Conservation (phyloP, 1,140 invertebrate genomes). For the Drosophila biarmipes region DNA sequence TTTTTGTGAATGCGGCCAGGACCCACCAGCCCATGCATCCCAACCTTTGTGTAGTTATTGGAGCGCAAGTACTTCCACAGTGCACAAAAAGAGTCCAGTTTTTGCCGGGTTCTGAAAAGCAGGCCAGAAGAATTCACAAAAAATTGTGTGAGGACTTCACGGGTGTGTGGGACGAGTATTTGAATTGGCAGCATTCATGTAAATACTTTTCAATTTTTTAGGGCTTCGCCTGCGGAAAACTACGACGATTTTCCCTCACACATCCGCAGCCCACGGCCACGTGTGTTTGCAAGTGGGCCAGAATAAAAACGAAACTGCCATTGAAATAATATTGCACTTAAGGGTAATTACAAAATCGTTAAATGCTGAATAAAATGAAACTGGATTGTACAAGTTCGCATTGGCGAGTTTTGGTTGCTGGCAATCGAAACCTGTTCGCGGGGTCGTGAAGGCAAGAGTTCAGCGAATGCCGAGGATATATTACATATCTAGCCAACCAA, state of each 20-base stretch:
- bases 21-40: constrained; percentile 23
- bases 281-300: constrained; percentile 49
- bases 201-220: constrained; percentile 66
- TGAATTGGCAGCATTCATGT: constrained; percentile 60
- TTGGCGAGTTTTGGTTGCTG: constrained; percentile 35
- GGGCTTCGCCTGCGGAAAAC: constrained; percentile 46
- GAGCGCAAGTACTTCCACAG: constrained; percentile 54
- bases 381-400: constrained; percentile 56
- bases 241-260: constrained; percentile 16
- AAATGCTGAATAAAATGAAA: constrained; percentile 53
- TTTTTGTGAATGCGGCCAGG: constrained; percentile 35
- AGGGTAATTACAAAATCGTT: constrained; percentile 78
- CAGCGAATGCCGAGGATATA: constrained; percentile 10
- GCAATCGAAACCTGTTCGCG: constrained; percentile 42
- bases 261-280: background rate
- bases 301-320: constrained; percentile 57
- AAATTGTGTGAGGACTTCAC: constrained; percentile 23
- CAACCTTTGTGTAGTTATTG: constrained; percentile 68
- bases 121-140: constrained; percentile 45
- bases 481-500: background rate
- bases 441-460: constrained; percentile 2
- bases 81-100: constrained; percentile 34
- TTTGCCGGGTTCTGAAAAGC: constrained; percentile 53
- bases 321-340: constrained; percentile 77
- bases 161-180: constrained; percentile 22